Evolutionary conservation across 2,113 vertebrate genomes (phyloP), one percentile per base, ranked within the genome.

Genomic region (Gnathonemus echidnorhynchus): DNA sequence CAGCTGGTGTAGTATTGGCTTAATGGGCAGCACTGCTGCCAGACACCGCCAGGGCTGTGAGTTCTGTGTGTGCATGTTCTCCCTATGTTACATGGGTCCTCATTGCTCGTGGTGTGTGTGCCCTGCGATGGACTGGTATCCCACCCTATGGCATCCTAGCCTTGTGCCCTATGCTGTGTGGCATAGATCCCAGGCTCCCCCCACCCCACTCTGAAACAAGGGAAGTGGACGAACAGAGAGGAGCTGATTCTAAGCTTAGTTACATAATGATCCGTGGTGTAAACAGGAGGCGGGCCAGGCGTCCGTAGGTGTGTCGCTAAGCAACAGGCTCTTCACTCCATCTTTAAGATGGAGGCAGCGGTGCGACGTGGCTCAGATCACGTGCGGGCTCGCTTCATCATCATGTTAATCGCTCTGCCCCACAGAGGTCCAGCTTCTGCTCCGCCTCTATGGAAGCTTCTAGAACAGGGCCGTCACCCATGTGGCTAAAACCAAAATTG

Each of bases 231-330:
- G 5, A 42, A 80, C 8, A 42, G 45, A 87, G 62, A 19, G 8
- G 42, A 70, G 53, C 42, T 45, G 46, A n/a, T 50, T 58, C 11
- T 19, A 53, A n/a, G 31, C 58, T 87, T 19, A n/a, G 50, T 89
- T 89, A 77, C 31, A 80, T 91, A 88, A 46, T 87, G 46, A 89
- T 19, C 88, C 46, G 11, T 89, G 66, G 89, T 88, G 85, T 66
- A 85, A 80, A 91, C 77, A 52, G 91, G 92, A 86, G 90, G 89
- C 91, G 88, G 90, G 91, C 89, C 52, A 91, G 91, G 90, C 92
- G 89, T 90, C 87, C 93, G 93, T 92, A 89, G 92, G 91, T 89
- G 90, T 93, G 95, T 96, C 92, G 93, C 95, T 89, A 92, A 94
- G 95, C 95, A 95, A 95, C 95, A 94, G 88, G 91, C 90, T 89